Percentiles rank a stretch among this genome's conserved stretches.
These are phyloP conservation scores for Puntigrus tetrazona DNA, from an alignment of 2,113 vertebrate genomes.

Conservation along the genomic window DNA sequence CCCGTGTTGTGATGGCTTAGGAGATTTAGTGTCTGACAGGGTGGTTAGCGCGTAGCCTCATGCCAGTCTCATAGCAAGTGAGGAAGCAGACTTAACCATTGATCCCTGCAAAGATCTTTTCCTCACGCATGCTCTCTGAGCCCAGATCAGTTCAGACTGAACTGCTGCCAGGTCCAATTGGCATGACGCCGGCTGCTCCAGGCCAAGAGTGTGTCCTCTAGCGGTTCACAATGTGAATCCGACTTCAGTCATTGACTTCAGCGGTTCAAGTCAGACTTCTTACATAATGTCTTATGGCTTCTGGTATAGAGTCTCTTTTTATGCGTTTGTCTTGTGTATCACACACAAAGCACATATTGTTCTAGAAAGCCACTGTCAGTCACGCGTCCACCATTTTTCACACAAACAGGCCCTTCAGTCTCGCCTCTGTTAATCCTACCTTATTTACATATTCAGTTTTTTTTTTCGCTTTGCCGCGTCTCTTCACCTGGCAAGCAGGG, in stretches of 20 bases:
- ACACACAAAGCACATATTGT: constrained; percentile 22
- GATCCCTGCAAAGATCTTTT: constrained; percentile 38
- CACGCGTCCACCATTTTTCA: constrained; percentile 25
- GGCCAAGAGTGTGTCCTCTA: constrained; percentile 31
- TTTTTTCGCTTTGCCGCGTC: constrained; percentile 27
- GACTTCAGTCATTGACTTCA: not conserved
- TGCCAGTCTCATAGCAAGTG: constrained; percentile 13
- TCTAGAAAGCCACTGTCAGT: constrained; percentile 33
- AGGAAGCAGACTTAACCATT: constrained; percentile 29
- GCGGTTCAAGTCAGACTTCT: not conserved
- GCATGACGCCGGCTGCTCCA: not conserved
- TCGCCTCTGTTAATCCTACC: constrained; percentile 33
- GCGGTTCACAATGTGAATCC: not conserved
- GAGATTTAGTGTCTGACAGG: constrained; percentile 36
- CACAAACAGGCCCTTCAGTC: constrained; percentile 40
- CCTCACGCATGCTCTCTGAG: constrained; percentile 10
- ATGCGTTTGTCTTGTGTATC: constrained; percentile 8
- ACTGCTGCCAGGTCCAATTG: not conserved
- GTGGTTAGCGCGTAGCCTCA: constrained; percentile 23
- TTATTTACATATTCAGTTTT: constrained; percentile 53
- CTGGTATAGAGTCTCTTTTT: not conserved
- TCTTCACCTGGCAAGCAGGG: constrained; percentile 55
- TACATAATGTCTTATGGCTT: not conserved
- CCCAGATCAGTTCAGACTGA: constrained; percentile 13
- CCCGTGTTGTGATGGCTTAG: constrained; percentile 37